Conservation (phyloP, 2,888 invertebrate genomes). For the Microctonus aethiopoides region DNA sequence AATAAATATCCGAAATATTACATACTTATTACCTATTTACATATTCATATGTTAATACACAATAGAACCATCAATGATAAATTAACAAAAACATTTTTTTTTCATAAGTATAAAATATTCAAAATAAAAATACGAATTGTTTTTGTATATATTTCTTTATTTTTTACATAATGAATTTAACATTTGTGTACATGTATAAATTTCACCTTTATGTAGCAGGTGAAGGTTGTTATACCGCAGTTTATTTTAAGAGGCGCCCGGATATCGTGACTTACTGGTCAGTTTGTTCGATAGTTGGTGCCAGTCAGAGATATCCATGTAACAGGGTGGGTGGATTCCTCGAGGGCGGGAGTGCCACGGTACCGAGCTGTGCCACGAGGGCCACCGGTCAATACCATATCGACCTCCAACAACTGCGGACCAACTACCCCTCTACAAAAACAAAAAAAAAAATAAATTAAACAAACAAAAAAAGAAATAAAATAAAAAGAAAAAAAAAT, state of each 20-base stretch:
- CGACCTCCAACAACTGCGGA: constrained; percentile 49
- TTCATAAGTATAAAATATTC: too few species aligned
- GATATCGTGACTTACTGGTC: constrained; percentile 68
- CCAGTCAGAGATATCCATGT: constrained; percentile 62
- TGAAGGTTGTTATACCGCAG: constrained; percentile 33
- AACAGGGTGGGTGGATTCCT: constrained; percentile 32
- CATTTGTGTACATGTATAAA: background rate
- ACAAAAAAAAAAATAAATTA: background rate
- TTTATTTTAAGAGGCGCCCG: constrained; percentile 39
- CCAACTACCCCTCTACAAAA: constrained; percentile 25
- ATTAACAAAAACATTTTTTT: too few species aligned
- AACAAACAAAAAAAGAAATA: background rate
- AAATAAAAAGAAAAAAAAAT: too few species aligned
- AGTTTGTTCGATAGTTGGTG: constrained; percentile 68
- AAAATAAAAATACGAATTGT: too few species aligned
- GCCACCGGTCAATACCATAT: constrained; percentile 66
- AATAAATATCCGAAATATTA: too few species aligned
- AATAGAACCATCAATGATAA: too few species aligned
- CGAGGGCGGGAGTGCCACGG: constrained; percentile 60
- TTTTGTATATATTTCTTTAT: background rate
- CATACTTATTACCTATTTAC: too few species aligned
- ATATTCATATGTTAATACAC: too few species aligned
- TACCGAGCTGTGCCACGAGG: constrained; percentile 66
- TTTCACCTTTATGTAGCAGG: constrained; percentile 40
- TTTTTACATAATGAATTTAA: constrained; percentile 3